Evolutionary conservation across 2,797 vertebrate species (phyloP), one percentile per base, ranked within the genome.

Genomic region (Pampus argenteus): DNA sequence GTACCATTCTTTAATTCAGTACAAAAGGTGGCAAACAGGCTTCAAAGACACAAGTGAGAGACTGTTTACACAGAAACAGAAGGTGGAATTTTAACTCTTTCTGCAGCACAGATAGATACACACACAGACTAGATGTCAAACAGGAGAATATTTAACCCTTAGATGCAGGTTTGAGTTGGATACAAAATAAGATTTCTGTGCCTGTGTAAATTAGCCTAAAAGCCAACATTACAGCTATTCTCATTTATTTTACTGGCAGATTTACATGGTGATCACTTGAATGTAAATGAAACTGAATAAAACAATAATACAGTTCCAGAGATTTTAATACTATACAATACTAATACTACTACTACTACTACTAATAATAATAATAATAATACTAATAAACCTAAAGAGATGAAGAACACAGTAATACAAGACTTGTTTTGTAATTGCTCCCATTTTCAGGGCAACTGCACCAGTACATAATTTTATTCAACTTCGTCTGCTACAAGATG

Each of bases 271-370:
- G 48, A 75, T 64, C 58, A 69, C 45, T 42, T 18, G 8, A 63
- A 69, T 86, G 85, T 78, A 81, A 92, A 89, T 81, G 58, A 64
- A 85, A 87, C 73, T 62, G 57, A 86, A 84, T 78, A 77, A 86
- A 80, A 84, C 48, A 55, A 72, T 62, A 81, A 79, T 79, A 85
- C 76, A 82, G 66, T 84, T 89, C 75, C 69, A 82, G 73, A 85
- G 11, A 14, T 63, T 77, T 76, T 59, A 79, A 90, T 83, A 83
- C 78, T 74, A 83, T 80, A 85, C 67, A 86, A 85, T 20, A 47
- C 84, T 81, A 74, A 74, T 67, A 75, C 81, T 76, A 48, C 62
- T 77, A 84, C 75, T 66, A 79, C 59, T 73, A 54, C 34, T 14
- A 66, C 38, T 26, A 44, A 79, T 83, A 65, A 76, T 74, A 79